Evolutionary conservation across 1,140 invertebrate genomes (phyloP).

Genomic region (Hyphantria cunea): DNA sequence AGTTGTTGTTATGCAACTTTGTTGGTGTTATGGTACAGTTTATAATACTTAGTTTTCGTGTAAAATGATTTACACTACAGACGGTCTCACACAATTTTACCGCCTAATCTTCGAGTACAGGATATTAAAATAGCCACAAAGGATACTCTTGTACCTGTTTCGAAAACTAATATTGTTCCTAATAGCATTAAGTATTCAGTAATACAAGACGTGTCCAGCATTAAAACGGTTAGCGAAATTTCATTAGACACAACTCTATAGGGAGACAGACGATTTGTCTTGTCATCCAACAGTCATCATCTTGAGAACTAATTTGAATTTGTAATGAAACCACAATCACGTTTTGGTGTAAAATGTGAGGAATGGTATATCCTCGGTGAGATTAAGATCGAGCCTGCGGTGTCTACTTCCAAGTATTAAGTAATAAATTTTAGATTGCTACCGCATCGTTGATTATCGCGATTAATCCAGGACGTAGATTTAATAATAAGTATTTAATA

Average conservation of each 20-base stretch:
- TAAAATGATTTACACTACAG: too few relatives aligned
- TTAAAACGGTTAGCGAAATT: conserved; percentile 53
- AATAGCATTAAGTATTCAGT: conserved; percentile 24
- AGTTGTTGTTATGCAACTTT: conserved; percentile 25
- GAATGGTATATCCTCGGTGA: conserved; percentile 1
- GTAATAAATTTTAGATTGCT: conserved; percentile 7
- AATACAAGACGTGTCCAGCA: conserved; percentile 48
- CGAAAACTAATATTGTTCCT: too few relatives aligned
- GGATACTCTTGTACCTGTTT: too few relatives aligned
- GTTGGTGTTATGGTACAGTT: conserved; percentile 3
- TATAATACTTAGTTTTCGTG: background rate
- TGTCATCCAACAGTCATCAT: conserved; percentile 49
- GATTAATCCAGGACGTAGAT: conserved; percentile 3
- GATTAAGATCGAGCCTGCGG: conserved; percentile 6
- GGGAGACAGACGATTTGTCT: conserved; percentile 49
- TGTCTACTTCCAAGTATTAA: conserved; percentile 1
- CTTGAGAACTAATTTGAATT: conserved; percentile 56
- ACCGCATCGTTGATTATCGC: conserved; percentile 12
- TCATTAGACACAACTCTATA: conserved; percentile 46
- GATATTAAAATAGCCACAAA: too few relatives aligned
- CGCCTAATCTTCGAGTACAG: conserved; percentile 23
- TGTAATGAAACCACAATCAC: conserved; percentile 51
- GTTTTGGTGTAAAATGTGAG: conserved; percentile 31
- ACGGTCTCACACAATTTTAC: background rate
- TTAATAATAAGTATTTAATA: conserved; percentile 6